Base-by-base conservation (phyloP, 2,888 invertebrate genomes). In the Dysmachus trigonus region DNA sequence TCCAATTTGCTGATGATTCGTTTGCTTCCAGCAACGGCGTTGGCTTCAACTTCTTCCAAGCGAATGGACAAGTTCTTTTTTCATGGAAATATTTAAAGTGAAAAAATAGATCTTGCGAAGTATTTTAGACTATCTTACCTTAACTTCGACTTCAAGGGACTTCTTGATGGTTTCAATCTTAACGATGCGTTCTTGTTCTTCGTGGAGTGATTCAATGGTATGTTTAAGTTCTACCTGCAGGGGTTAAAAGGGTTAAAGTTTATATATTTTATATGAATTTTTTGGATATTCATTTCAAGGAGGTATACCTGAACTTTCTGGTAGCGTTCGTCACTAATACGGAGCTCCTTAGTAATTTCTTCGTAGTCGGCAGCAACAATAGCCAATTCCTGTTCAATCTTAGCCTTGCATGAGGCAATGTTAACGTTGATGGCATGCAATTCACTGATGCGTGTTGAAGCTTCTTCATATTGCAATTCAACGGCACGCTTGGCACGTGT, bases 101-200 rank as follows among this genome's bases (percentile, higher is more conserved):
- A 41, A 74, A 18, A 82, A 74, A 77, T 15, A n/a, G 72, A 74
- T 4, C 18, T 79, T 35, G 18, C n/a, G 47, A 18, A 8, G 22
- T 53, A 7, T 31, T 8, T 82, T 15, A 38, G 62, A n/a, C 8
- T 27, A 13, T 35, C 85, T 87, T 88, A 94, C 94, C 95, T 98
- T 98, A 90, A 98, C 98, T 94, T 98, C 98, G 92, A 98, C 97
- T 93, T 99, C 98, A 91, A 98, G 95, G 88, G 98, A 97, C 94
- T 98, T 98, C 95, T 98, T 98, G 94, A 98, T 96, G 90, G 98
- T 96, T 93, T 99, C 98, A 93, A 98, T 97, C 94, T 98, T 98
- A 90, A 98, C 96, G 90, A 98, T 96, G 92, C 98, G 97, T 92
- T 98, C 98, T 93, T 98, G 97, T 93, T 99, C 98, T 92, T 98